Conservation (phyloP, 2,113 vertebrate genomes). For the Psittacus erithacus region DNA sequence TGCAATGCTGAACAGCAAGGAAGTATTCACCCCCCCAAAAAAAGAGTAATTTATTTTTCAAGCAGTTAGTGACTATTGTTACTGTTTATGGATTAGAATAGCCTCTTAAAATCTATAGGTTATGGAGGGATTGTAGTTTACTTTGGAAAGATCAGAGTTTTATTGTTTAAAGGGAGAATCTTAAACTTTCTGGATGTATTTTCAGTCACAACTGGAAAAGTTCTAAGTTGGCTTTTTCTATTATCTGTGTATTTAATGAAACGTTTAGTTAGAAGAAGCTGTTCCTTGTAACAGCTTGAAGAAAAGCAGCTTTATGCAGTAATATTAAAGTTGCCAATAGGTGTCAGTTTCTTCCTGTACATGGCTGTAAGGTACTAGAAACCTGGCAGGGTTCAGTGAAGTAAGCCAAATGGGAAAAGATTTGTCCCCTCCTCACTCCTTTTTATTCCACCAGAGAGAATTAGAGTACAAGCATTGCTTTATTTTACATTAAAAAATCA, state of each 20-base stretch:
- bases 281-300: not conserved
- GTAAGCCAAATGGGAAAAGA: not conserved
- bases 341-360: conserved; percentile 67
- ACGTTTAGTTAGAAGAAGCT: not conserved
- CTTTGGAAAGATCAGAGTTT: not conserved
- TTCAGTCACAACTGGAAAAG: not conserved
- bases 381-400: not conserved
- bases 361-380: not conserved
- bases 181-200: not conserved
- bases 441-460: not conserved
- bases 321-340: conserved; percentile 69
- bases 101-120: not conserved
- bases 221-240: not conserved
- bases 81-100: not conserved
- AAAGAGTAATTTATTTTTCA: not conserved
- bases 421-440: not conserved
- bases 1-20: not conserved
- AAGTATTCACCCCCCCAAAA: not conserved
- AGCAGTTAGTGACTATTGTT: not conserved
- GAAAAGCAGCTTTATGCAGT: not conserved
- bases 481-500: not conserved
- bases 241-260: not conserved
- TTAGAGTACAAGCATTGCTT: not conserved
- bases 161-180: not conserved
- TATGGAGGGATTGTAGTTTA: not conserved